Percentiles rank a stretch among this genome's conserved stretches.
These are phyloP conservation scores for Gonatopus flavifemur DNA, from an alignment of 1,140 invertebrate species.

Conservation along the genomic window DNA sequence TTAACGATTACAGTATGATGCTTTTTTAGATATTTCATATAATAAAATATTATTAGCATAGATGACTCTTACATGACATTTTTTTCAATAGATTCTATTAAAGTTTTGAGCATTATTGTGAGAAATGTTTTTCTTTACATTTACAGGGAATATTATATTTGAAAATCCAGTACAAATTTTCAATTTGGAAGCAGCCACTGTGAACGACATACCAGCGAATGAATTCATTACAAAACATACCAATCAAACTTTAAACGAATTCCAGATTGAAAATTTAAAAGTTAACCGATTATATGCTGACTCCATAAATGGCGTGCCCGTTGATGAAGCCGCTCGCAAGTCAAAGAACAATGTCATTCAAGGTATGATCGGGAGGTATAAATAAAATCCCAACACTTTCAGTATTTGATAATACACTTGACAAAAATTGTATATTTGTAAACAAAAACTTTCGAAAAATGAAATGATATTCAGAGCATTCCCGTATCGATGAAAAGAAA, in stretches of 20 bases:
- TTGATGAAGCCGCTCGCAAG: constrained; percentile 39
- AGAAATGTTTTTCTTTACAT: constrained; percentile 6
- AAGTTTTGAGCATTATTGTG: not conserved
- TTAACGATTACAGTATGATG: not conserved
- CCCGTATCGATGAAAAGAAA: too few relatives aligned
- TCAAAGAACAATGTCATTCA: constrained; percentile 38
- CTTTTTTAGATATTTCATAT: not conserved
- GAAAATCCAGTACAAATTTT: constrained; percentile 12
- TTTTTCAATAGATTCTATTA: too few relatives aligned
- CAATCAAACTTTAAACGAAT: constrained; percentile 32
- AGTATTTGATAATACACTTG: too few relatives aligned
- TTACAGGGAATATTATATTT: constrained; percentile 37
- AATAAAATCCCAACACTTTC: too few relatives aligned
- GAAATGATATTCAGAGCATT: too few relatives aligned
- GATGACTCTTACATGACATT: too few relatives aligned
- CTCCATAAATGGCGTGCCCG: constrained; percentile 35
- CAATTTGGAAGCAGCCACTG: constrained; percentile 21
- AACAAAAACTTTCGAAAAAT: too few relatives aligned
- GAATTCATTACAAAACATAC: constrained; percentile 36
- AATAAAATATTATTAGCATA: not conserved
- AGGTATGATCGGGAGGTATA: too few relatives aligned
- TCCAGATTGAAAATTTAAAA: constrained; percentile 22
- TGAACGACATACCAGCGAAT: constrained; percentile 29
- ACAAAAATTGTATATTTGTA: too few relatives aligned
- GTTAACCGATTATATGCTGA: constrained; percentile 28